phyloP scores from a whole-genome alignment of 1,140 invertebrate species.

The Lordiphosa clarofinis region DNA sequence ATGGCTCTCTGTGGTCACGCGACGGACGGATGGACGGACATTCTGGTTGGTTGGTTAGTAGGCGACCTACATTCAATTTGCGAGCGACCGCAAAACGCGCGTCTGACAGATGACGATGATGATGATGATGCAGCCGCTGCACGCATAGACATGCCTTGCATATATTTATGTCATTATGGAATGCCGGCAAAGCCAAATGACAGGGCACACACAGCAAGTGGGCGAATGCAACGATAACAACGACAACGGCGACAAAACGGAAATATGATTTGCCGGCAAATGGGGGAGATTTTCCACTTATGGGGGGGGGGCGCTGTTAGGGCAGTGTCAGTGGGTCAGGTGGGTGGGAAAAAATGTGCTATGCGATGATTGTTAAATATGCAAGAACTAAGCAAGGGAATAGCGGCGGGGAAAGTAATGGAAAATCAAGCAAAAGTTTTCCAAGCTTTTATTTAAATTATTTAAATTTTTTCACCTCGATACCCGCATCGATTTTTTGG shows the following conservation, averaged over 20 bases:
- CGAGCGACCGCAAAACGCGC: slow-evolving; percentile 62
- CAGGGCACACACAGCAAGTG: slow-evolving; percentile 21
- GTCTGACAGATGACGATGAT: slow-evolving; percentile 67
- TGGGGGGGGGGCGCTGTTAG: slow-evolving; percentile 23
- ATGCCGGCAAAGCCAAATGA: slow-evolving; percentile 8
- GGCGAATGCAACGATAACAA: slow-evolving; percentile 21
- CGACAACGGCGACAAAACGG: slow-evolving; percentile 42
- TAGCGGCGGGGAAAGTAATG: no score
- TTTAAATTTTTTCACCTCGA: no score
- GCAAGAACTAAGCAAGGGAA: slow-evolving; percentile 1
- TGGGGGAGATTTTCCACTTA: slow-evolving; percentile 7
- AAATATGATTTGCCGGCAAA: slow-evolving; percentile 48
- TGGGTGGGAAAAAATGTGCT: background rate
- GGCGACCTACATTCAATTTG: slow-evolving; percentile 74
- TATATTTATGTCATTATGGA: slow-evolving; percentile 23
- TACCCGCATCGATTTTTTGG: no score
- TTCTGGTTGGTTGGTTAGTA: slow-evolving; percentile 26
- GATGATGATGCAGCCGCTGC: slow-evolving; percentile 19
- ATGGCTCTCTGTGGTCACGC: slow-evolving; percentile 69
- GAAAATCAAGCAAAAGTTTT: no score
- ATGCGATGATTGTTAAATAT: background rate
- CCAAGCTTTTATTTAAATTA: no score
- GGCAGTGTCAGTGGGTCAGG: slow-evolving; percentile 49
- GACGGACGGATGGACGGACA: slow-evolving; percentile 16
- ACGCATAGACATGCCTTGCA: slow-evolving; percentile 18